Percentiles rank a stretch among this genome's conserved stretches.
Conservation (phyloP, 2,888 invertebrate species). For the Agrochola lychnidis region DNA sequence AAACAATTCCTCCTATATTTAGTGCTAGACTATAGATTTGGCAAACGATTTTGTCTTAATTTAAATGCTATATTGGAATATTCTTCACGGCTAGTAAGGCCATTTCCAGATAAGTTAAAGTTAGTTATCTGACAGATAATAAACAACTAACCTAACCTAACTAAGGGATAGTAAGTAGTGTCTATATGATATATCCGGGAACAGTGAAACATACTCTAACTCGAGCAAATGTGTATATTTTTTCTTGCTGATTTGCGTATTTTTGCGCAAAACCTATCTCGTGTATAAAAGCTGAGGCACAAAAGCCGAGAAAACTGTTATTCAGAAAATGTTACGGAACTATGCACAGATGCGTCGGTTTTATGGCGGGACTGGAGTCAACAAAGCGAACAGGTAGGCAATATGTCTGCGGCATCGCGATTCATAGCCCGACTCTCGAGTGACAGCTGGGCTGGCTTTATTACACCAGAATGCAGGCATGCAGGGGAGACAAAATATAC, state of each 20-base stretch:
- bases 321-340: conserved; percentile 45
- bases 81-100: neutral
- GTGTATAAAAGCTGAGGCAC: conserved; percentile 22
- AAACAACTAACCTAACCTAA: too few species aligned
- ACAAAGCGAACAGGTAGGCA: conserved; percentile 57
- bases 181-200: neutral
- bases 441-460: conserved; percentile 57
- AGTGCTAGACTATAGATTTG: conserved; percentile 21
- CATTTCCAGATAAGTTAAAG: neutral
- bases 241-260: neutral
- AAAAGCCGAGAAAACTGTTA: conserved; percentile 51
- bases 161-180: neutral
- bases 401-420: conserved; percentile 52
- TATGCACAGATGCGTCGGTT: conserved; percentile 28
- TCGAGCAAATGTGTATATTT: neutral
- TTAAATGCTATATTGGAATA: neutral
- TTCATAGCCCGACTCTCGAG: conserved; percentile 24
- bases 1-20: conserved; percentile 20
- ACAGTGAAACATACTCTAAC: neutral
- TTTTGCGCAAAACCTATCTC: conserved; percentile 27
- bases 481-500: conserved; percentile 9
- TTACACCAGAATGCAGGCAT: conserved; percentile 47
- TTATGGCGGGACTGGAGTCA: conserved; percentile 42
- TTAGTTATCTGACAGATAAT: neutral
- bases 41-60: conserved; percentile 17